These are phyloP conservation scores for Philotrypesis tridentata DNA, from an alignment of 1,140 invertebrate species.

Conservation along the genomic window DNA sequence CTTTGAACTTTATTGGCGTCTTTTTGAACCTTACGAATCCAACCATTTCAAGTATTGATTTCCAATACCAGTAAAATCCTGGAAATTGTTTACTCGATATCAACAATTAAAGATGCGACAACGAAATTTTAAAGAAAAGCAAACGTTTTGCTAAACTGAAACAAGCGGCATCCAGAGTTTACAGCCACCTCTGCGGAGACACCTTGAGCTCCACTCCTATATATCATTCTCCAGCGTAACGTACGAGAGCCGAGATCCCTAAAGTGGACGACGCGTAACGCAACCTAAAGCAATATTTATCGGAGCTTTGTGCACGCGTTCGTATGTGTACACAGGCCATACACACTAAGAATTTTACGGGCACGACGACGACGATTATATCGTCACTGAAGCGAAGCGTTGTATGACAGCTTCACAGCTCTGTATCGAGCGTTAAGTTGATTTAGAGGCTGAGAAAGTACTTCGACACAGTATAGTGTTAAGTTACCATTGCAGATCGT, in stretches of 20 bases:
- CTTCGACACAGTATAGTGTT: neutral
- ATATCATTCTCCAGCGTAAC: neutral
- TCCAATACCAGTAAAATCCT: too few relatives aligned
- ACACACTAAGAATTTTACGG: neutral
- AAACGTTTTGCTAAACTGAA: too few relatives aligned
- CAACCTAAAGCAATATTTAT: neutral
- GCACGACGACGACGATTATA: neutral
- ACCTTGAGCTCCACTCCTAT: neutral
- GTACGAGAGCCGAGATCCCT: neutral
- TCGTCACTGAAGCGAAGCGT: neutral
- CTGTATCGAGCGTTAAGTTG: neutral
- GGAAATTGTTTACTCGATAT: too few relatives aligned
- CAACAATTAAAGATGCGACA: too few relatives aligned
- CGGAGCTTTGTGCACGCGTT: neutral
- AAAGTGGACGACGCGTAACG: neutral
- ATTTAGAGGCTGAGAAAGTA: neutral
- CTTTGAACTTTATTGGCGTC: too few relatives aligned
- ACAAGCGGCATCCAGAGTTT: too few relatives aligned
- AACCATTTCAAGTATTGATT: too few relatives aligned
- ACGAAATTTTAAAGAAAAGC: too few relatives aligned
- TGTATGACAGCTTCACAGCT: neutral
- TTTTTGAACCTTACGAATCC: too few relatives aligned
- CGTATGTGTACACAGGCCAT: too few relatives aligned
- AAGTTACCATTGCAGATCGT: neutral
- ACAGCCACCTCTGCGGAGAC: neutral